Percentiles rank a stretch among this genome's conserved stretches.
These are phyloP conservation scores for Oncorhynchus tshawytscha DNA, from an alignment of 2,113 vertebrate species.

Conservation along the genomic window DNA sequence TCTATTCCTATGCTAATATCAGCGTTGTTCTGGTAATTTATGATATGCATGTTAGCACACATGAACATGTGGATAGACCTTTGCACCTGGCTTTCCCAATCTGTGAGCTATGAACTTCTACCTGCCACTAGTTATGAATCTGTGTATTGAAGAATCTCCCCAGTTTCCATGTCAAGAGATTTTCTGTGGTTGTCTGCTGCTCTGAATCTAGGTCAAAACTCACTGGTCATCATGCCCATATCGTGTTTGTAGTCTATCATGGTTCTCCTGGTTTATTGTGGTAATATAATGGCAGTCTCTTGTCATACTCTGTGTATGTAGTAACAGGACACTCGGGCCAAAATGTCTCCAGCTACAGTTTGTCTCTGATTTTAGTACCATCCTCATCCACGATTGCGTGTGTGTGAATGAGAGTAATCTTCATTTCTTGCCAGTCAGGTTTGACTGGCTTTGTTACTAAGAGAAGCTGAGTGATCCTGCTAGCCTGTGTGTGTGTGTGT, in stretches of 20 bases:
- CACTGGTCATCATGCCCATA: no score
- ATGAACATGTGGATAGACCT: background rate
- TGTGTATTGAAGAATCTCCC: background rate
- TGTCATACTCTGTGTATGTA: background rate
- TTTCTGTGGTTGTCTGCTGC: no score
- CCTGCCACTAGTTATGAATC: background rate
- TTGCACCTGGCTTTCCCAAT: background rate
- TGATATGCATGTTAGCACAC: background rate
- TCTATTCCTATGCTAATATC: background rate
- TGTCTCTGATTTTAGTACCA: no score
- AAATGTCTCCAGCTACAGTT: background rate
- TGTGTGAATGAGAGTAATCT: conserved; percentile 26
- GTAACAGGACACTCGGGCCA: conserved; percentile 42
- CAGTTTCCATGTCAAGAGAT: background rate
- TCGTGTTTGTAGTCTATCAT: no score
- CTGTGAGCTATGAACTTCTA: background rate
- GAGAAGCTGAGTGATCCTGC: conserved; percentile 15
- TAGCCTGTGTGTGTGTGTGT: background rate
- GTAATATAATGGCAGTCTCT: no score
- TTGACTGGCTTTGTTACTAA: conserved; percentile 43
- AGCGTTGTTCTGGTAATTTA: background rate
- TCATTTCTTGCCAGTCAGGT: conserved; percentile 36
- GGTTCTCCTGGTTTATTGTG: no score
- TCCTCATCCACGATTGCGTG: background rate
- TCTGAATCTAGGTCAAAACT: background rate